A percentile compares a stretch with the other conserved stretches of the same genome.
These are phyloP conservation scores for Clostera curtula DNA, from an alignment of 2,888 invertebrate genomes.

Conservation along the genomic window DNA sequence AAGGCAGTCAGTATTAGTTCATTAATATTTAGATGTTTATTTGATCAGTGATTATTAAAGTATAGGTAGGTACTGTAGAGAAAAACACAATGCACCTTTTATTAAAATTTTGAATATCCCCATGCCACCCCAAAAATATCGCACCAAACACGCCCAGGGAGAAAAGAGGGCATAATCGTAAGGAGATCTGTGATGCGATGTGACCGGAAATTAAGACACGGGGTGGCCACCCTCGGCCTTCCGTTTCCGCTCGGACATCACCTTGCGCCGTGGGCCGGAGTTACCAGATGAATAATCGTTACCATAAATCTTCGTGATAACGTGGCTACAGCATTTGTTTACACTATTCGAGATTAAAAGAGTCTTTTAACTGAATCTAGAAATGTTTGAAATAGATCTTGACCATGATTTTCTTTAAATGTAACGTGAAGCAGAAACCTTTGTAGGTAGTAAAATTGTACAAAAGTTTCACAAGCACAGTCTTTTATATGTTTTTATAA, in stretches of 20 bases:
- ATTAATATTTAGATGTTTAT: too few relatives aligned
- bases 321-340: slow-evolving; percentile 1
- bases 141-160: slow-evolving; percentile 17
- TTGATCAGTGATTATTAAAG: too few relatives aligned
- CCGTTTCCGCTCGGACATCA: slow-evolving; percentile 56
- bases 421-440: too few relatives aligned
- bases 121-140: slow-evolving; percentile 13
- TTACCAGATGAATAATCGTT: slow-evolving; percentile 43
- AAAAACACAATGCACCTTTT: not conserved
- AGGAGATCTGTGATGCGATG: slow-evolving; percentile 49
- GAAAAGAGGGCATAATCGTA: slow-evolving; percentile 33
- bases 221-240: slow-evolving; percentile 32
- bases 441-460: too few relatives aligned
- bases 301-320: slow-evolving; percentile 30
- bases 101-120: not conserved
- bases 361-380: too few relatives aligned
- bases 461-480: too few relatives aligned
- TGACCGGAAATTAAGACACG: slow-evolving; percentile 70
- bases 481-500: too few relatives aligned
- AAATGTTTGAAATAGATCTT: too few relatives aligned
- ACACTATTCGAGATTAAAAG: not conserved
- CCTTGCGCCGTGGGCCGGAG: slow-evolving; percentile 50
- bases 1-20: too few relatives aligned
- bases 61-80: not conserved
- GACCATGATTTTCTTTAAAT: too few relatives aligned